A percentile compares a stretch with the other conserved stretches of the same genome.
These are phyloP conservation scores for Lysandra coridon DNA, from an alignment of 2,888 invertebrate genomes.

Conservation along the genomic window DNA sequence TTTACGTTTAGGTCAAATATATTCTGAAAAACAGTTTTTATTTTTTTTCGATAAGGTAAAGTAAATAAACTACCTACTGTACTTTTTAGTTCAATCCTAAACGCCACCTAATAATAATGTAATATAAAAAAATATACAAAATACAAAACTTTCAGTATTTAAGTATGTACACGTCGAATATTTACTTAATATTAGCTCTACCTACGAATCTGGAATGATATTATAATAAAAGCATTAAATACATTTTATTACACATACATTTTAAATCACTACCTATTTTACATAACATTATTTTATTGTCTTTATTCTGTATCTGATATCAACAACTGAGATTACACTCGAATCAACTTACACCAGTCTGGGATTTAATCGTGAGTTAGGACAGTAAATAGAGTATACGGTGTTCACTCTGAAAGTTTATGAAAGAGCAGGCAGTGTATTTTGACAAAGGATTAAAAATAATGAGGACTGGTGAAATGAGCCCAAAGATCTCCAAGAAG, in stretches of 20 bases:
- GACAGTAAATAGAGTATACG: no score
- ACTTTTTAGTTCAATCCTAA: no score
- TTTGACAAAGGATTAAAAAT: background rate
- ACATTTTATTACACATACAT: slow-evolving; percentile 43
- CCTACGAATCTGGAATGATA: slow-evolving; percentile 9
- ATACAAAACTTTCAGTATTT: background rate
- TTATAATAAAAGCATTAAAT: slow-evolving; percentile 12
- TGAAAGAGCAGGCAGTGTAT: background rate
- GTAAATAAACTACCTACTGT: no score
- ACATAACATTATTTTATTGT: slow-evolving; percentile 5
- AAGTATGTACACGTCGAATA: background rate
- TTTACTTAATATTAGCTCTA: background rate
- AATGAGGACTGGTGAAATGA: background rate
- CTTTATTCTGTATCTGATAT: background rate
- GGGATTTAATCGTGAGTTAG: no score
- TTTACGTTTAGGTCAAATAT: background rate
- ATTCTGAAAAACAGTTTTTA: background rate
- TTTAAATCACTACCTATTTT: slow-evolving; percentile 39
- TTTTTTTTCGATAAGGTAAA: background rate
- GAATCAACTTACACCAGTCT: background rate
- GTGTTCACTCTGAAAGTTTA: no score
- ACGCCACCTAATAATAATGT: no score
- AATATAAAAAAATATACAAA: background rate
- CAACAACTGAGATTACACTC: background rate
- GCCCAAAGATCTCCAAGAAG: background rate